These are phyloP conservation scores for Lymantria dispar DNA, from an alignment of 2,888 invertebrate genomes.

Conservation along the genomic window DNA sequence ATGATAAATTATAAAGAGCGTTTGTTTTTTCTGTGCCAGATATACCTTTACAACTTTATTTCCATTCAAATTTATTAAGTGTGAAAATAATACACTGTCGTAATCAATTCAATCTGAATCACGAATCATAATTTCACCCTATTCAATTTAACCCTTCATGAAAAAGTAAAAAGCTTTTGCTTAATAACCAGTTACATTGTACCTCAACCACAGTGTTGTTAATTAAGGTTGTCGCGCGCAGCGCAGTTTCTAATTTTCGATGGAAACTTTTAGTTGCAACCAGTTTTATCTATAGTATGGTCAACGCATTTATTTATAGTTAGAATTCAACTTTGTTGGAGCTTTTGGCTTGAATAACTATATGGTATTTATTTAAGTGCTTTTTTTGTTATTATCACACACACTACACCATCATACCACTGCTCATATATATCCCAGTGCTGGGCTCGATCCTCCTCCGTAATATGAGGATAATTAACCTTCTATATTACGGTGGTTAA, in stretches of 20 bases:
- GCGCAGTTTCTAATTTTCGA: constrained; percentile 44
- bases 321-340: constrained; percentile 3
- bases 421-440: no score
- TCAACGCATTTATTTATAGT: constrained; percentile 10
- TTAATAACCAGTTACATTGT: constrained; percentile 4
- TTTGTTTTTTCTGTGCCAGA: no score
- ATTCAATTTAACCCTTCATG: constrained; percentile 1
- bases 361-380: no score
- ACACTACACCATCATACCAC: no score
- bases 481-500: no score
- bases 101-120: not conserved
- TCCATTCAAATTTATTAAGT: not conserved
- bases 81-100: not conserved
- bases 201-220: constrained; percentile 24
- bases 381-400: no score
- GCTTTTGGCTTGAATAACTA: no score
- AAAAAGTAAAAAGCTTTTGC: constrained; percentile 2
- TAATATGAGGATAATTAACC: no score
- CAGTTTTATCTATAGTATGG: constrained; percentile 27
- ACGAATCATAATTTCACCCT: not conserved
- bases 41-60: not conserved
- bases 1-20: no score
- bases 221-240: constrained; percentile 52
- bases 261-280: constrained; percentile 45
- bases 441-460: no score